Percentiles rank a stretch among this genome's conserved stretches.
phyloP scores from a whole-genome alignment of 2,797 vertebrate species.

The Orestias chungarensis region DNA sequence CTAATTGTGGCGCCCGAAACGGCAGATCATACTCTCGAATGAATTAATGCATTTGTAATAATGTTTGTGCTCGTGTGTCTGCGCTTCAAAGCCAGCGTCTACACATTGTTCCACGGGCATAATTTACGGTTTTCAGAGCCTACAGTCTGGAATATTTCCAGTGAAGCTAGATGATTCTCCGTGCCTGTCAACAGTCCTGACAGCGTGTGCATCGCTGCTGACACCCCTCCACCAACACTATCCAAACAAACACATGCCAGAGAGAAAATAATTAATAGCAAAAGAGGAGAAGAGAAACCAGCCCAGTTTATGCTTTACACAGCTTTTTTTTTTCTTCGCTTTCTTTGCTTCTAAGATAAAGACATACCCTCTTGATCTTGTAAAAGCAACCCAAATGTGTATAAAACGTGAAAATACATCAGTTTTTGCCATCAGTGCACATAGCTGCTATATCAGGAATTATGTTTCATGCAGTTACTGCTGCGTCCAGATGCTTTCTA shows the following conservation, averaged over 20 bases:
- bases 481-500: constrained; percentile 71
- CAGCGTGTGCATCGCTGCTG: constrained; percentile 82
- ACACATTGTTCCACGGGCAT: constrained; percentile 75
- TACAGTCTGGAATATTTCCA: constrained; percentile 78
- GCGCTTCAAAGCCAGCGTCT: constrained; percentile 70
- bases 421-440: constrained; percentile 65
- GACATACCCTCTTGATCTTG: constrained; percentile 79
- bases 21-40: constrained; percentile 75
- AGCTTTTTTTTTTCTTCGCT: constrained; percentile 47
- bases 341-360: constrained; percentile 68
- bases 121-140: constrained; percentile 84
- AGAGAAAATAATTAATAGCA: constrained; percentile 84
- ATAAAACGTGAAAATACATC: constrained; percentile 84
- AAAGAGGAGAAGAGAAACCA: constrained; percentile 68
- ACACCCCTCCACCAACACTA: constrained; percentile 67
- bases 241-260: constrained; percentile 83
- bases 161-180: constrained; percentile 82
- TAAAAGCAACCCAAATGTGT: constrained; percentile 80
- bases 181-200: constrained; percentile 82
- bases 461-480: constrained; percentile 70
- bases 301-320: constrained; percentile 66
- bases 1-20: constrained; percentile 57
- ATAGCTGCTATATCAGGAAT: constrained; percentile 70
- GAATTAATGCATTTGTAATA: constrained; percentile 81
- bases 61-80: constrained; percentile 79